Evolutionary conservation across 2,888 invertebrate genomes (phyloP).

Genomic region (Scaptomyza polygonia): DNA sequence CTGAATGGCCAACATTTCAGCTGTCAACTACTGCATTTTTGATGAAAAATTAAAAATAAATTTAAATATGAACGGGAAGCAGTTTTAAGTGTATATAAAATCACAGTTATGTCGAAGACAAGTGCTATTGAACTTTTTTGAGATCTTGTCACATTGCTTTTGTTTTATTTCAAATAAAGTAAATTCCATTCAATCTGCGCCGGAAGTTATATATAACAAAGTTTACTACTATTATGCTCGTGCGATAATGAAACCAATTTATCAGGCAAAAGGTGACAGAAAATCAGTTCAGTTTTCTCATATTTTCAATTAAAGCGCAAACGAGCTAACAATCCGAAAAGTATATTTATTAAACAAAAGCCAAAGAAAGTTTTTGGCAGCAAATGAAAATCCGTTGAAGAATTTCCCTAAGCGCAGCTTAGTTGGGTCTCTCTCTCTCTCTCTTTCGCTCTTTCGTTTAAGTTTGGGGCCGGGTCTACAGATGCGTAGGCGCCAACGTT

Average conservation of each 20-base stretch:
- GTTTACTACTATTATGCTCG: slow-evolving; percentile 63
- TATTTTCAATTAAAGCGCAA: slow-evolving; percentile 60
- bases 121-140: slow-evolving; percentile 59
- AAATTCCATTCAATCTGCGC: slow-evolving; percentile 47
- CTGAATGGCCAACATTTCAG: slow-evolving; percentile 65
- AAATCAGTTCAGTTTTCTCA: slow-evolving; percentile 59
- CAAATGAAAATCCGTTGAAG: slow-evolving; percentile 77
- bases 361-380: slow-evolving; percentile 65
- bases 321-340: slow-evolving; percentile 27
- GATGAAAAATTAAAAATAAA: slow-evolving; percentile 32
- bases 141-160: slow-evolving; percentile 50
- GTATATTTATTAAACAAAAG: slow-evolving; percentile 66
- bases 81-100: slow-evolving; percentile 45
- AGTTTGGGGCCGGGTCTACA: slow-evolving; percentile 41
- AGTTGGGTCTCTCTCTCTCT: slow-evolving; percentile 34
- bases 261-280: slow-evolving; percentile 54
- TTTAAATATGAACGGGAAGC: not conserved
- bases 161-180: slow-evolving; percentile 40
- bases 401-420: slow-evolving; percentile 78
- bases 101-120: slow-evolving; percentile 55
- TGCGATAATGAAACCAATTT: slow-evolving; percentile 70
- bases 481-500: slow-evolving; percentile 76
- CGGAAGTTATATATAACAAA: slow-evolving; percentile 64
- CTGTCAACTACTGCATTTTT: slow-evolving; percentile 71
- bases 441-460: slow-evolving; percentile 12